phyloP scores from a whole-genome alignment of 2,888 invertebrate genomes.

The Liposcelis brunnea region DNA sequence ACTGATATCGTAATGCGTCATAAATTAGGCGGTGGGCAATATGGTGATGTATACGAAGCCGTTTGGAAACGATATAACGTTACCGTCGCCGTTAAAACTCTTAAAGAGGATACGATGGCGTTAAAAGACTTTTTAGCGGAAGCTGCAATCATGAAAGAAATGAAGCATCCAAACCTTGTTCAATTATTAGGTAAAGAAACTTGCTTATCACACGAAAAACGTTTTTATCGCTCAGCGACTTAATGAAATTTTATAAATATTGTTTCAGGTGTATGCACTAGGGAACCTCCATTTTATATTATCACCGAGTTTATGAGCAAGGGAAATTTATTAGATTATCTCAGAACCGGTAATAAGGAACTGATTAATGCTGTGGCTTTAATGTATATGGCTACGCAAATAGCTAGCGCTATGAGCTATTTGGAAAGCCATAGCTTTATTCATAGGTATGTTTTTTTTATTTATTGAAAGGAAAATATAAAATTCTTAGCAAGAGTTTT shows the following conservation, averaged over 20 bases:
- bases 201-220: constrained; percentile 1
- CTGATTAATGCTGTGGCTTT: constrained; percentile 88
- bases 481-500: background rate
- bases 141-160: constrained; percentile 99
- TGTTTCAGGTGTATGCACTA: constrained; percentile 67
- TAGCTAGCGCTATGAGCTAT: constrained; percentile 97
- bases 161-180: constrained; percentile 97
- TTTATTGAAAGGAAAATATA: no score
- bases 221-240: no score
- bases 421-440: constrained; percentile 91
- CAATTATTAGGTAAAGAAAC: constrained; percentile 60
- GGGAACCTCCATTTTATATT: constrained; percentile 98
- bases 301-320: constrained; percentile 99
- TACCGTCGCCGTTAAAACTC: constrained; percentile 96
- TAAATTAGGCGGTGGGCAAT: constrained; percentile 87
- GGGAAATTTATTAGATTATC: constrained; percentile 91
- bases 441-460: constrained; percentile 46
- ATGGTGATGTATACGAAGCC: constrained; percentile 93
- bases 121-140: constrained; percentile 97
- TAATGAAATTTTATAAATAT: no score
- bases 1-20: constrained; percentile 98
- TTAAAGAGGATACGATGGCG: constrained; percentile 99
- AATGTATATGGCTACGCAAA: constrained; percentile 99
- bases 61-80: constrained; percentile 90
- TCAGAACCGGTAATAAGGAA: constrained; percentile 70